Evolutionary conservation across 1,140 invertebrate genomes (phyloP), one percentile per base, ranked within the genome.

Genomic region (Xylocopa sonorina): DNA sequence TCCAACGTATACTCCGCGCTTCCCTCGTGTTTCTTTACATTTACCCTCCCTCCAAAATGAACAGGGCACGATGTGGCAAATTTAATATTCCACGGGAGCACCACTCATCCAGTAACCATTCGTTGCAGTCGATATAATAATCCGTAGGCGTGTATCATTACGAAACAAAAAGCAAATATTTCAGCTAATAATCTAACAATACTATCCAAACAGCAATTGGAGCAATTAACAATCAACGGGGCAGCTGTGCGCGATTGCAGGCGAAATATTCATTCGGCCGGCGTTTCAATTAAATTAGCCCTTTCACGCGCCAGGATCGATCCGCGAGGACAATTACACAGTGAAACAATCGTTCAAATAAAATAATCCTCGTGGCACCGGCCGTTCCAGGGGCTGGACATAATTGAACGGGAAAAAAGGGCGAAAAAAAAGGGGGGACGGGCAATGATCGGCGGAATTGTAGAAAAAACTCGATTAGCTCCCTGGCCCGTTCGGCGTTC

Each of bases 341-440:
- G 10, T 9, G 27, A 18, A 41, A 41, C 41, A 16, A 41, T n/a
- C 43, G n/a, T 58, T 29, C 7, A 3, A 57, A 77, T 50, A 32
- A 69, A 60, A 77, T 58, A 48, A 77, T 38, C 12, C 12, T 29
- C 7, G 38, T 7, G n/a, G n/a, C n/a, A 50, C 12, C 27, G 24
- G 14, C 18, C 14, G 48, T 29, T 53, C 41, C 29, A 66, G 50
- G 1, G 6, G 2, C 16, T 14, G 29, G n/a, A 43, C n/a, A 69
- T 58, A 69, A 77, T 67, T 48, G 38, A 68, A 68, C 29, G 63
- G n/a, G n/a, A n/a, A n/a, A n/a, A n/a, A n/a, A n/a, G n/a, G n/a
- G n/a, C n/a, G n/a, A n/a, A n/a, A n/a, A 58, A 67, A 57, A n/a
- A 21, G 29, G 32, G 32, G n/a, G 10, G 34, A 34, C 16, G 32